Evolutionary conservation across 2,888 invertebrate genomes (phyloP).

Genomic region (Chrysolina americana): DNA sequence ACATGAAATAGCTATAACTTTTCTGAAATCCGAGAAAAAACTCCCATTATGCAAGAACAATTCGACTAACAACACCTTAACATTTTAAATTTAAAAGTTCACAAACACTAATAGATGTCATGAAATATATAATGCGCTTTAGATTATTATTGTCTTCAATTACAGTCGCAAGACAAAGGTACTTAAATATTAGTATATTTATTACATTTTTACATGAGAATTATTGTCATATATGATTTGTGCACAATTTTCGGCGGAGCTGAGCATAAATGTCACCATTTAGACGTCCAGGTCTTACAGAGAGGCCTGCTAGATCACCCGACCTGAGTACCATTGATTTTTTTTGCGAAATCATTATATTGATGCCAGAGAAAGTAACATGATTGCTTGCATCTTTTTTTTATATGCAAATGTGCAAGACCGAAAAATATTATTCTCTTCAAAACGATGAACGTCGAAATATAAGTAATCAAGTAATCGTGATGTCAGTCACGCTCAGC

Average conservation of each 20-base stretch:
- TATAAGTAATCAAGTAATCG: too few relatives aligned
- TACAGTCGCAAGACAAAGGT: neutral
- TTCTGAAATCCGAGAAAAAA: neutral
- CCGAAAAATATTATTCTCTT: too few relatives aligned
- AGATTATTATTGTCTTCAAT: conserved; percentile 11
- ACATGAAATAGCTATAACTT: too few relatives aligned
- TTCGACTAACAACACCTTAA: conserved; percentile 22
- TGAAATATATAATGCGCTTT: conserved; percentile 20
- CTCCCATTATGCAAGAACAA: conserved; percentile 1
- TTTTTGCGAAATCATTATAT: too few relatives aligned
- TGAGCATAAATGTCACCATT: neutral
- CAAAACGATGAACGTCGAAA: too few relatives aligned
- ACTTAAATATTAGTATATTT: neutral
- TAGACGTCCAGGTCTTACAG: too few relatives aligned
- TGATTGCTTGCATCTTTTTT: too few relatives aligned
- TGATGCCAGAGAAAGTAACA: too few relatives aligned
- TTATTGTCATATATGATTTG: conserved; percentile 60
- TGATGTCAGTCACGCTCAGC: neutral
- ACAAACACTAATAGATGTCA: conserved; percentile 19
- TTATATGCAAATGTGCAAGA: too few relatives aligned
- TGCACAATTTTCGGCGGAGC: conserved; percentile 50
- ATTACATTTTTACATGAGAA: conserved; percentile 51
- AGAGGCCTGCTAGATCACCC: too few relatives aligned
- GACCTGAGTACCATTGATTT: too few relatives aligned
- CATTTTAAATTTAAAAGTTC: conserved; percentile 21